Conservation (phyloP, 1,140 invertebrate species). For the Drosophila setifemur region DNA sequence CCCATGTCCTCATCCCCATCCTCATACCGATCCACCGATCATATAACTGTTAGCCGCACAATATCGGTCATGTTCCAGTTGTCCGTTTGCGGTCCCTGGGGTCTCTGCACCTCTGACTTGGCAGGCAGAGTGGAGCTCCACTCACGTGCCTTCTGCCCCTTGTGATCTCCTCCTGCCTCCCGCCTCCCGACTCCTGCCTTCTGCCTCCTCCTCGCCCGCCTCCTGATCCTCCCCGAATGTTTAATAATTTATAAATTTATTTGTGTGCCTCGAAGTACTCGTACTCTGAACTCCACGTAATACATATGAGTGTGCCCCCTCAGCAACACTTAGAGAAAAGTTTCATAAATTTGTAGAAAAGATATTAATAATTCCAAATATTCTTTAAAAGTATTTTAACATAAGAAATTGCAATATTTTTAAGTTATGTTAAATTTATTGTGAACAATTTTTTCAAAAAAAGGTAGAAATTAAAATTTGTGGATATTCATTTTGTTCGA, state of each 20-base stretch:
- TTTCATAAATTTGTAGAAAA: not conserved
- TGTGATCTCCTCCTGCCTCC: conserved; percentile 4
- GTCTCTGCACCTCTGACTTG: conserved; percentile 65
- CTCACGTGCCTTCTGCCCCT: conserved; percentile 33
- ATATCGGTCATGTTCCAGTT: conserved; percentile 81
- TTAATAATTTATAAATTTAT: conserved; percentile 80
- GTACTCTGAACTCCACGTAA: conserved; percentile 70
- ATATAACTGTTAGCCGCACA: conserved; percentile 73
- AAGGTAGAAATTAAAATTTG: no score
- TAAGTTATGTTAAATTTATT: no score
- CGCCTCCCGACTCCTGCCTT: conserved; percentile 3
- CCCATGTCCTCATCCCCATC: no score
- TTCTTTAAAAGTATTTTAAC: no score
- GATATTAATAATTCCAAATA: no score
- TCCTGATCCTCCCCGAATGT: conserved; percentile 32
- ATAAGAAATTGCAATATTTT: no score
- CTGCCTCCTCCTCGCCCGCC: not conserved
- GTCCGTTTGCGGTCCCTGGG: conserved; percentile 47
- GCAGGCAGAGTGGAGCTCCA: conserved; percentile 41
- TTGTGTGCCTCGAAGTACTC: conserved; percentile 52
- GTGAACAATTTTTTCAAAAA: no score
- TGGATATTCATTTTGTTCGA: no score
- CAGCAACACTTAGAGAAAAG: not conserved
- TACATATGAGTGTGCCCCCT: conserved; percentile 10
- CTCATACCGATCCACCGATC: conserved; percentile 5